phyloP scores from a whole-genome alignment of 2,888 invertebrate genomes.

The Cephus rjabovi region DNA sequence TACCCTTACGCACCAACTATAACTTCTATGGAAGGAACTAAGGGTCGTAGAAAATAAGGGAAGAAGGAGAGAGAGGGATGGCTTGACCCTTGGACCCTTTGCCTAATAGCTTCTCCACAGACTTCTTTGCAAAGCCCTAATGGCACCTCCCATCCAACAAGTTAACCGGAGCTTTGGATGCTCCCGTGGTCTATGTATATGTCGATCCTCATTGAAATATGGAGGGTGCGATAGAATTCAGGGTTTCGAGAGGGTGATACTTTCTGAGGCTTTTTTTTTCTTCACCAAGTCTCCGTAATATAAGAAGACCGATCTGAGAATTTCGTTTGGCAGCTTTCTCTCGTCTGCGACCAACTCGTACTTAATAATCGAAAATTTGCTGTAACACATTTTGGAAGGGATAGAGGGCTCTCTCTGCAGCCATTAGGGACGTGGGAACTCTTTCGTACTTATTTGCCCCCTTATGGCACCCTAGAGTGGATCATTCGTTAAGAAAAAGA shows the following conservation, averaged over 20 bases:
- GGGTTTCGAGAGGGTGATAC: slow-evolving; percentile 1
- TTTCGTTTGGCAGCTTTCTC: too few relatives aligned
- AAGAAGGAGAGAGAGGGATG: too few relatives aligned
- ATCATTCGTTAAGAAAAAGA: too few relatives aligned
- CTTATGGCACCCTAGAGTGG: too few relatives aligned
- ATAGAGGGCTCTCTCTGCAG: too few relatives aligned
- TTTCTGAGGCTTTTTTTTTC: not conserved
- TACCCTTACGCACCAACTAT: not conserved
- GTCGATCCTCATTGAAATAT: slow-evolving; percentile 4
- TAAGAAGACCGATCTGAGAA: too few relatives aligned
- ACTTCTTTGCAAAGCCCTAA: slow-evolving; percentile 16
- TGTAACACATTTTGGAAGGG: too few relatives aligned
- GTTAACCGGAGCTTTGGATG: slow-evolving; percentile 12
- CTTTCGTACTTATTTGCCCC: too few relatives aligned
- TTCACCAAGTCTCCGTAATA: not conserved
- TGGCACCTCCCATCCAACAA: slow-evolving; percentile 16
- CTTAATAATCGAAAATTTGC: too few relatives aligned
- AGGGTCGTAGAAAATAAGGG: not conserved
- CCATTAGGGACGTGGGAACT: too few relatives aligned
- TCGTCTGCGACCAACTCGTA: too few relatives aligned
- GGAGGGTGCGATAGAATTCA: slow-evolving; percentile 2
- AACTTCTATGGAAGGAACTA: not conserved
- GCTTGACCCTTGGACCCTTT: slow-evolving; percentile 4
- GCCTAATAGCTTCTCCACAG: slow-evolving; percentile 18
- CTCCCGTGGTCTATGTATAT: too few relatives aligned